These are phyloP conservation scores for Cichladusa arquata DNA, from an alignment of 2,113 vertebrate species.

Conservation along the genomic window DNA sequence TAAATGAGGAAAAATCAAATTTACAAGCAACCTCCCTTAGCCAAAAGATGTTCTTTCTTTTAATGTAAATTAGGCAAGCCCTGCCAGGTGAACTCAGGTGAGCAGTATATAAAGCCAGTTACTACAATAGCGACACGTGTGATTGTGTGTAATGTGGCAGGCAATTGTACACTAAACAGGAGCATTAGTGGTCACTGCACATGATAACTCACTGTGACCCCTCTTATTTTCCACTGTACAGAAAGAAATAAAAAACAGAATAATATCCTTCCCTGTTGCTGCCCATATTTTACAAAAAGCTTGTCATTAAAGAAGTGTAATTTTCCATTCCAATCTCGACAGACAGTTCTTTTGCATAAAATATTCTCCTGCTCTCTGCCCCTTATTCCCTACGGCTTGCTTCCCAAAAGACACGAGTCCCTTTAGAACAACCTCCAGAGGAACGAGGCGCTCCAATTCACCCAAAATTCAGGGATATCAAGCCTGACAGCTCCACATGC, in stretches of 20 bases:
- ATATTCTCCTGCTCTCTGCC: slow-evolving; percentile 51
- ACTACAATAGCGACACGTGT: slow-evolving; percentile 18
- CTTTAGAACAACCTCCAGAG: slow-evolving; percentile 10
- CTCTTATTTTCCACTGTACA: slow-evolving; percentile 53
- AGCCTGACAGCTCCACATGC: slow-evolving; percentile 1
- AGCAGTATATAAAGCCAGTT: slow-evolving; percentile 25
- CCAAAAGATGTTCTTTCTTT: background rate
- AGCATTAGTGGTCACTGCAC: slow-evolving; percentile 47
- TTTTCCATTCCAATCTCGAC: slow-evolving; percentile 49
- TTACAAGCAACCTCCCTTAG: background rate
- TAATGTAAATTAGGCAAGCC: background rate
- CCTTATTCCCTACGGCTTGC: background rate
- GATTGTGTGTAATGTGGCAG: slow-evolving; percentile 50
- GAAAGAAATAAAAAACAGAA: slow-evolving; percentile 52
- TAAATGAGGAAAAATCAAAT: background rate
- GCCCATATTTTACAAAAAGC: slow-evolving; percentile 51
- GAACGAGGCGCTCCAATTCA: slow-evolving; percentile 20
- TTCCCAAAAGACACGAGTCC: slow-evolving; percentile 27
- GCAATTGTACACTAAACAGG: slow-evolving; percentile 42
- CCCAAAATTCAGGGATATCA: slow-evolving; percentile 27
- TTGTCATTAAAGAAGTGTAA: slow-evolving; percentile 35
- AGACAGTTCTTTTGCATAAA: slow-evolving; percentile 49
- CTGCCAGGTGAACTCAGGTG: slow-evolving; percentile 41
- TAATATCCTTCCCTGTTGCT: slow-evolving; percentile 10
- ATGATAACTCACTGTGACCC: slow-evolving; percentile 69